Base-by-base conservation (phyloP, 1,140 invertebrate species). In the Drosophila fuyamai region DNA sequence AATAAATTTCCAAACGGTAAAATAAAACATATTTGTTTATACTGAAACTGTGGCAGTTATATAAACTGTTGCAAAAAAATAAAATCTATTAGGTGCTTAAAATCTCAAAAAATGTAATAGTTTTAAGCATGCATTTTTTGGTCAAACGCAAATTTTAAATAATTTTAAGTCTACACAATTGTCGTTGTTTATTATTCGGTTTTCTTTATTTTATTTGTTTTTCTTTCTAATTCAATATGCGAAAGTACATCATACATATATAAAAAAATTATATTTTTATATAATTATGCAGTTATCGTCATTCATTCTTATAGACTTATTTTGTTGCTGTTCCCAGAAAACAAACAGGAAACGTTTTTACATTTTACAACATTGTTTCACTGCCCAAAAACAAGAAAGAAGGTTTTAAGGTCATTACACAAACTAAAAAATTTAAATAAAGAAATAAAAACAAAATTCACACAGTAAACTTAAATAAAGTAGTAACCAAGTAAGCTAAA, bases 241-340 rank as follows among this genome's bases (percentile, higher is more conserved):
- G 50, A 53, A 53, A 18, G 14, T 53, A 53, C 32, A 53, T 53
- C 50, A 53, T 68, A 55, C 29, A 75, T 74, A 84, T 76, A 76
- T 72, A 76, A 83, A 84, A 79, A 77, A 54, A 29, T 48, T 65
- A 68, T 73, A 81, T 74, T 81, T 77, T 68, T 71, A 81, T 74
- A 81, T 62, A 77, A 51, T 53, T 75, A 75, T 48, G 67, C 65
- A 32, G 62, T 65, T 59, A 43, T 55, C 13, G 59, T 60, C 38
- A 61, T 72, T 57, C 36, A 74, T 68, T 79, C 65, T 18, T 63
- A 71, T 51, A 35, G 62, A 83, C 65, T 68, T 53, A 10, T 61
- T 57, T 55, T 43, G n/a, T 76, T 53, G 54, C 16, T 56, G 67
- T 60, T 60, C 55, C 32, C 63, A 46, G 65, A 76, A 79, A 83